A percentile compares a stretch with the other conserved stretches of the same genome.
Conservation (phyloP, 2,113 vertebrate species). For the human (Homo sapiens) region GRCh38 chr20:19396001-19396500, state of each 20-base stretch:
- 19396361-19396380: background rate
- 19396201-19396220: background rate
- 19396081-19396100: background rate
- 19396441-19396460: background rate
- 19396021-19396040: background rate
- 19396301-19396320: background rate
- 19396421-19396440: background rate
- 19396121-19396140: background rate
- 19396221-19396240: background rate
- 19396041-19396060: background rate
- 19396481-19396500: background rate
- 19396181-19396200: background rate
- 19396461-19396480: background rate
- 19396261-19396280: background rate
- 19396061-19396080: background rate
- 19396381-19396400: background rate
- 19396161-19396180: background rate
- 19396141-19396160: background rate
- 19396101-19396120: background rate
- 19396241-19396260: background rate
- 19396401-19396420: background rate
- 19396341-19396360: background rate
- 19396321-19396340: conserved; percentile 9
- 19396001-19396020: background rate
- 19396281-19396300: background rate